Base-by-base conservation (phyloP, 2,113 vertebrate species). In the Thunnus maccoyii region DNA sequence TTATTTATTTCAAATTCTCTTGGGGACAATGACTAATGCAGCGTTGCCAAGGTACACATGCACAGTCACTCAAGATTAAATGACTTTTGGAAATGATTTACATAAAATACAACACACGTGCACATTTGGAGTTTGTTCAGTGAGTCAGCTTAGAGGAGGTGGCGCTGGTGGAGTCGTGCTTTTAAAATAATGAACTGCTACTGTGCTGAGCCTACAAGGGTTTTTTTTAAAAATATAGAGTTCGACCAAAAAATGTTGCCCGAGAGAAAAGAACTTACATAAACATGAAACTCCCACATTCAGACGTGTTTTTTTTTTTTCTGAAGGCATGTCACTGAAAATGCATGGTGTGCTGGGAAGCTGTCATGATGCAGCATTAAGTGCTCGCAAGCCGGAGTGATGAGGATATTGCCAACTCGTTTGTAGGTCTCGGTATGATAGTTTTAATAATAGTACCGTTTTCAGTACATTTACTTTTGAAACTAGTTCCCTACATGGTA, bases 141-240 rank as follows among this genome's bases (percentile, higher is more conserved):
- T 91, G 91, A 92, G 82, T 93, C 88, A 89, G 76, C 76, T 86
- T 44, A 71, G 85, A 88, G 83, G 84, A 89, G 89, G 90, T 78
- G 89, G 85, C 16, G 57, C 86, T 85, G 79, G 67, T 83, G 76
- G 82, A 90, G 73, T 84, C 64, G 36, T 85, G 89, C 82, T 90
- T 88, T 91, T 69, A 90, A 79, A 86, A 87, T 88, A 77, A 89
- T 91, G 66, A 89, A 69, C 52, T 41, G 32, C 44, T 66, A 27
- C 61, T 54, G 58, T 64, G 57, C 52, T 1, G 32, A 41, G 76
- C 67, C 76, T 54, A 63, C 78, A 15, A 76, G 64, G 76, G 44
- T 72, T 83, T 83, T 7, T 36, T 36, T 36, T 77, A 6, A 51
- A 50, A 70, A 77, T 76, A 88, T 46, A 76, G 64, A 78, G 41